These are phyloP conservation scores for Oligia fasciuncula DNA, from an alignment of 2,888 invertebrate genomes.

Conservation along the genomic window DNA sequence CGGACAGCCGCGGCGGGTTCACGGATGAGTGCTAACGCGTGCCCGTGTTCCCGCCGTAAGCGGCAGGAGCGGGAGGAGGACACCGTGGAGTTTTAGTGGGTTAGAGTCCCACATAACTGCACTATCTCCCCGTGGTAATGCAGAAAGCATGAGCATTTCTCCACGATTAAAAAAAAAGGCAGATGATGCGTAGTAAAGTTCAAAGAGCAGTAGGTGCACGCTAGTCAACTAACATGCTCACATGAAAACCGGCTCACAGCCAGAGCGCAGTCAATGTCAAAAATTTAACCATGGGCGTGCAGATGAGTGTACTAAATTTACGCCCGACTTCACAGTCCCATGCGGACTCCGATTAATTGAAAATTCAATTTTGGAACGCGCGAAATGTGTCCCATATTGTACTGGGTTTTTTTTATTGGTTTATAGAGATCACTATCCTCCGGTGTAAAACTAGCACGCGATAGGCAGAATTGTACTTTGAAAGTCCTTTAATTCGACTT, in stretches of 20 bases:
- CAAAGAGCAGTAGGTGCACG: not conserved
- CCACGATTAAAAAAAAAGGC: too few relatives aligned
- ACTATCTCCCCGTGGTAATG: too few relatives aligned
- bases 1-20: too few relatives aligned
- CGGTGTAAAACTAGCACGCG: not conserved
- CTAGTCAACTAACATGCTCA: not conserved
- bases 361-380: constrained; percentile 28
- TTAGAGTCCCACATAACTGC: too few relatives aligned
- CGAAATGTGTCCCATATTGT: constrained; percentile 29
- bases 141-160: too few relatives aligned
- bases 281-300: not conserved
- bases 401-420: constrained; percentile 8
- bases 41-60: too few relatives aligned
- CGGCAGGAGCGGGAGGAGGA: too few relatives aligned
- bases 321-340: constrained; percentile 3
- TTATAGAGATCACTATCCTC: not conserved
- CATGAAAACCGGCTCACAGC: not conserved
- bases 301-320: constrained; percentile 25
- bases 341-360: constrained; percentile 29
- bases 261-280: not conserved
- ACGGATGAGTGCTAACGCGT: too few relatives aligned
- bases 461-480: not conserved
- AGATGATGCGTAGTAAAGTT: constrained; percentile 14
- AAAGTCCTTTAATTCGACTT: not conserved
- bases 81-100: too few relatives aligned